Conservation (phyloP, 2,888 invertebrate genomes). For the Lacanobia oleracea region DNA sequence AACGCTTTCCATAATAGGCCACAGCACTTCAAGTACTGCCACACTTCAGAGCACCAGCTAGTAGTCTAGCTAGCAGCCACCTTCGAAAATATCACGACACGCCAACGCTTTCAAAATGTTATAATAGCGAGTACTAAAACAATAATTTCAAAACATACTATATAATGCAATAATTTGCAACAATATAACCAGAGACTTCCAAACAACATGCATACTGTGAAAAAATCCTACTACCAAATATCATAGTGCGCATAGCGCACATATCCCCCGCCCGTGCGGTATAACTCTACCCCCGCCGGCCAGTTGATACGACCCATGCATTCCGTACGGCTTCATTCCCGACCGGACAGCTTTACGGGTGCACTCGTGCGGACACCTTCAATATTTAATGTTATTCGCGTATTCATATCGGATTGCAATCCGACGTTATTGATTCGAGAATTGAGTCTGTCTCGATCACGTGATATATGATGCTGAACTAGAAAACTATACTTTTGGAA, state of each 20-base stretch:
- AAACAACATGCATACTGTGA: neutral
- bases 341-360: constrained; percentile 57
- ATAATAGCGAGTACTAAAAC: too few species aligned
- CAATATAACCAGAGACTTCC: neutral
- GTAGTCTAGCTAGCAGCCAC: too few species aligned
- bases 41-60: too few species aligned
- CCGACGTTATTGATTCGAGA: constrained; percentile 58
- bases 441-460: constrained; percentile 58
- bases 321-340: constrained; percentile 52
- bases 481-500: constrained; percentile 25
- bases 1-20: too few species aligned
- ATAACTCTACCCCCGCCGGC: constrained; percentile 40
- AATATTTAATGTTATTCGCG: constrained; percentile 58
- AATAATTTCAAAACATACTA: too few species aligned
- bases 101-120: too few species aligned
- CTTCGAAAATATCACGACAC: too few species aligned
- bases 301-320: constrained; percentile 37
- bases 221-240: neutral
- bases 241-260: neutral
- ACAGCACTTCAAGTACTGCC: too few species aligned
- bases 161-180: neutral
- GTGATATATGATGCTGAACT: constrained; percentile 36
- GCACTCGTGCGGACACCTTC: constrained; percentile 55
- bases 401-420: constrained; percentile 50
- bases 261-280: neutral